Base-by-base conservation (phyloP, 2,888 invertebrate species). In the Caenorhabditis sp. region DNA sequence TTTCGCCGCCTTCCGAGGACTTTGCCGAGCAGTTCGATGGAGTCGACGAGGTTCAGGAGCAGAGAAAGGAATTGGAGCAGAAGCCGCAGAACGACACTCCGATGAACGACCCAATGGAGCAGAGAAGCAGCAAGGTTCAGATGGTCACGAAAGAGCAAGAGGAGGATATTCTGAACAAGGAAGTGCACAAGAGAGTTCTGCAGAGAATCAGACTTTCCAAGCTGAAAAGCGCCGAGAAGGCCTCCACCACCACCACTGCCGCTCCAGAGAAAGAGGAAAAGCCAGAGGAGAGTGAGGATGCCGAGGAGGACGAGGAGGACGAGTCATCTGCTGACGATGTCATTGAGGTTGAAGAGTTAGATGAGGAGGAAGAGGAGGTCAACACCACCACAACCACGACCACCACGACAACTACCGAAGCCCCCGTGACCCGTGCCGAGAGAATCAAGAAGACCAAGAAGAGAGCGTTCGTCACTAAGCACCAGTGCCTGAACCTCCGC, bases 401-500 rank as follows among this genome's bases (percentile, higher is more conserved):
- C 11, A 45, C 63, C 1, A 43, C 53, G 5, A 56, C 66, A 3
- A 63, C 62, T 20, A 74, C 73, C 3, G 50, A 48, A 39, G 66
- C 41, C n/a, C 66, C 68, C 59, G 61, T 62, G 11, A 63, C 52
- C 9, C 72, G 56, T 39, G 46, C 46, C 30, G 43, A 37, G 17
- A 55, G 37, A 45, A 17, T 32, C 11, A 74, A 74, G 48, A 74
- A 59, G 22, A 53, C 32, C 26, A 65, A 46, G 55, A 74, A 66
- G 39, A 50, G 61, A 48, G 55, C 55, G 2, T 48, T 68, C 7
- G 70, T 79, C 24, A 80, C 78, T 5, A 68, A 71, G 22, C 77
- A 78, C 37, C 82, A 84, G 48, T 84, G 84, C 45, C 46, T 78
- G 59, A 82, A 82, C 45, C 78, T 84, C 17, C 78, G 82, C 22